Evolutionary conservation across 2,888 invertebrate species (phyloP), one percentile per base, ranked within the genome.

Genomic region (Esperia sulphurella): DNA sequence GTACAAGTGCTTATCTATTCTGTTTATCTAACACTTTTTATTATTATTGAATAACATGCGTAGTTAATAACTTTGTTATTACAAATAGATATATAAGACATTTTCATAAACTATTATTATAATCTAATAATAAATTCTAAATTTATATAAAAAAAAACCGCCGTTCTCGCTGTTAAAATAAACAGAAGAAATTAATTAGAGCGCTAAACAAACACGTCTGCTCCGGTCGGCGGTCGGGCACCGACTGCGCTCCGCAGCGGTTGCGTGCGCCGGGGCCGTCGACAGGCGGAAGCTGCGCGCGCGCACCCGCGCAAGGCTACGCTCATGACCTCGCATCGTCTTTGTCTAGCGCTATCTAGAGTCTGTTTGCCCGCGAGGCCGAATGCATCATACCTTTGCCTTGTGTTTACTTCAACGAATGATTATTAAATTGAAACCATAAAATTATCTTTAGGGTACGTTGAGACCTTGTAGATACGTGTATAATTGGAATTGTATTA

Each of bases 301-400:
- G 79, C 82, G 81, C 83, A 80, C 84, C 79, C 83, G 84, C 84
- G 78, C 88, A 88, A 88, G 87, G 88, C 88, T 88, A 78, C 83
- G 87, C 86, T 88, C 88, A 79, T 87, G 88, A 88, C 88, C 88
- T 88, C 88, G 88, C 85, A 63, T 77, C 83, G 87, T 86, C 87
- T 88, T 87, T 88, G 88, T 88, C 88, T 88, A 87, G 83, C 77
- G 76, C 84, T 86, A 86, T 87, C 87, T 87, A 85, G 68, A 82
- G 83, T 81, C 83, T 84, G 84, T 86, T 84, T 83, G 77, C 83
- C 76, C 79, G 77, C 88, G 88, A 87, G 88, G 88, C 82, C 87
- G 72, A 84, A 87, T 86, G 84, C 85, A 86, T 88, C 87, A 86
- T 84, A 83, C 83, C 81, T 74, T 77, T 71, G 75, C 79, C 61